A percentile compares a stretch with the other conserved stretches of the same genome.
phyloP scores from a whole-genome alignment of 2,113 vertebrate species.

The Callospermophilus lateralis region DNA sequence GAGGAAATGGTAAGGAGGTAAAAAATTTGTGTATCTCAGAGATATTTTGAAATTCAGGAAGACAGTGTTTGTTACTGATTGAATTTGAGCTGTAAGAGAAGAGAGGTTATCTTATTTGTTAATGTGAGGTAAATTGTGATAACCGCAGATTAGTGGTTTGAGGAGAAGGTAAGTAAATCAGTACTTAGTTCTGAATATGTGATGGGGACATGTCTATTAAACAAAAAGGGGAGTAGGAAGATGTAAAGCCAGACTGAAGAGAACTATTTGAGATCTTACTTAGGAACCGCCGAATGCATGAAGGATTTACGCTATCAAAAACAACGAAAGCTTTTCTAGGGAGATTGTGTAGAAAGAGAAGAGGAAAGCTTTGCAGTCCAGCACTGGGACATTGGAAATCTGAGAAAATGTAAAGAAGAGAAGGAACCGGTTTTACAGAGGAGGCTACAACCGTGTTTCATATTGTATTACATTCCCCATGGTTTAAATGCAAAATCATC shows the following conservation, averaged over 20 bases:
- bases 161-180: not conserved
- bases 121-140: not conserved
- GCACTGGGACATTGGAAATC: not conserved
- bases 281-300: not conserved
- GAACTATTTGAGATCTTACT: not conserved
- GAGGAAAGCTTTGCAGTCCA: fast-evolving
- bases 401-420: not conserved
- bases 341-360: not conserved
- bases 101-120: not conserved
- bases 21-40: not conserved
- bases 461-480: not conserved
- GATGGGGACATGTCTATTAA: not conserved
- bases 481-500: not conserved
- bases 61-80: not conserved
- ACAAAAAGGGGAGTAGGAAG: not conserved
- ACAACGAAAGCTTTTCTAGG: not conserved
- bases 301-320: not conserved
- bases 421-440: not conserved
- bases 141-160: not conserved
- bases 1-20: not conserved
- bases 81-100: not conserved
- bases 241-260: not conserved
- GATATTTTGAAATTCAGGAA: not conserved
- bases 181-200: not conserved
- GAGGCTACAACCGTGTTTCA: not conserved